A percentile compares a stretch with the other conserved stretches of the same genome.
Conservation (phyloP, 2,113 vertebrate species). For the Copsychus sechellarum region DNA sequence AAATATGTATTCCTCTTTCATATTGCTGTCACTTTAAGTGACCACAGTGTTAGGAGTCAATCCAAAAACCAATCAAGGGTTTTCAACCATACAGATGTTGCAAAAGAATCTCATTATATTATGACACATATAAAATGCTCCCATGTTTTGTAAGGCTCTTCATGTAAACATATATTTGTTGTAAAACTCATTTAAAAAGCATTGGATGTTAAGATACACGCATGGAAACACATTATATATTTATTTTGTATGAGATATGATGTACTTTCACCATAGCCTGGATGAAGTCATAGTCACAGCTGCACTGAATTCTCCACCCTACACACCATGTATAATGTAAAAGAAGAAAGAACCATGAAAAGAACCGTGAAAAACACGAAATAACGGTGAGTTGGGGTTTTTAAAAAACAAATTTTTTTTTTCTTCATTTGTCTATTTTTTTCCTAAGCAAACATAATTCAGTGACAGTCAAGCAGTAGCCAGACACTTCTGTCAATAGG, state of each 20-base stretch:
- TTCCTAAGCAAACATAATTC: not conserved
- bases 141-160: not conserved
- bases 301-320: slow-evolving; percentile 7
- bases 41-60: not conserved
- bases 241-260: not conserved
- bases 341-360: slow-evolving; percentile 7
- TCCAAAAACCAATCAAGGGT: not conserved
- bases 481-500: not conserved
- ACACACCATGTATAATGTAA: not conserved
- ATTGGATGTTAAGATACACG: not conserved
- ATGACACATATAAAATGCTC: not conserved
- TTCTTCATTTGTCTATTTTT: not conserved
- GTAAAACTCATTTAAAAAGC: not conserved
- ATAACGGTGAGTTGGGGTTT: not conserved
- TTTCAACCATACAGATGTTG: not conserved
- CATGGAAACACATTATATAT: not conserved
- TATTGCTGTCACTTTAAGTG: not conserved
- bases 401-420: not conserved
- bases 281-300: slow-evolving; percentile 9
- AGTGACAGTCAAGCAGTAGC: not conserved
- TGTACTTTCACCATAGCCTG: not conserved
- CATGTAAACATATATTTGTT: not conserved
- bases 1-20: not conserved
- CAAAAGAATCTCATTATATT: not conserved
- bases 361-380: not conserved